Conservation (phyloP, 2,113 vertebrate species). For the Trematomus loennbergii region DNA sequence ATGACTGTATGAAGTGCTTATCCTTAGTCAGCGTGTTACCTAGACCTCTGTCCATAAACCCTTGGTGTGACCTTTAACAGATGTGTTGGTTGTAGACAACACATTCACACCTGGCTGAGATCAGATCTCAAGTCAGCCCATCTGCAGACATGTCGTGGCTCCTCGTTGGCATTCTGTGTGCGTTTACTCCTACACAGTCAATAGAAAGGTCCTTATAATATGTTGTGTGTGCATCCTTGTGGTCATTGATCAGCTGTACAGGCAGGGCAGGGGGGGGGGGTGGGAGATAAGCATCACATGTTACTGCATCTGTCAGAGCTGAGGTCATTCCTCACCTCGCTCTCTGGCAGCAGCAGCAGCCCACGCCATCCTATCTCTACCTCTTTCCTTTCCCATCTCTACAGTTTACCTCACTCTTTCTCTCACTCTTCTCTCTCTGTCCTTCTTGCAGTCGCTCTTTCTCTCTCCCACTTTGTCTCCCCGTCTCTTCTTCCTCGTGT, state of each 20-base stretch:
- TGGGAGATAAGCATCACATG: constrained; percentile 57
- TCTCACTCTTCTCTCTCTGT: constrained; percentile 13
- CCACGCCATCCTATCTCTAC: constrained; percentile 10
- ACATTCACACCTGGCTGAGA: neutral
- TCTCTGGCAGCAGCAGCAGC: constrained; percentile 43
- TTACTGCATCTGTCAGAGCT: constrained; percentile 65
- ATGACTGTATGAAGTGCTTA: no score
- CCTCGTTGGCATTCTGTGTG: neutral
- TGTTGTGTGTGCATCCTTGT: neutral
- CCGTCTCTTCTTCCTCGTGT: constrained; percentile 27
- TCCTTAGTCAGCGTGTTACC: no score
- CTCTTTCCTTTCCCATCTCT: constrained; percentile 4
- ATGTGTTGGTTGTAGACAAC: neutral
- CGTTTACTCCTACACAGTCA: neutral
- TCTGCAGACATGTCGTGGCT: neutral
- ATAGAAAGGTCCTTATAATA: neutral
- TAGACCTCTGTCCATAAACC: no score
- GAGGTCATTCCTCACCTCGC: constrained; percentile 52
- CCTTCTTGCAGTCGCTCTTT: constrained; percentile 5
- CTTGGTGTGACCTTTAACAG: neutral
- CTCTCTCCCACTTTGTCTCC: constrained; percentile 24
- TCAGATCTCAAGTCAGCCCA: neutral
- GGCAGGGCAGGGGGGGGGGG: constrained; percentile 16
- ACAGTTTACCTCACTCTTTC: constrained; percentile 18
- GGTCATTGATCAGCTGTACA: constrained; percentile 53